Conservation (phyloP, 2,888 invertebrate genomes). For the Kuschelorhynchus macadamiae region DNA sequence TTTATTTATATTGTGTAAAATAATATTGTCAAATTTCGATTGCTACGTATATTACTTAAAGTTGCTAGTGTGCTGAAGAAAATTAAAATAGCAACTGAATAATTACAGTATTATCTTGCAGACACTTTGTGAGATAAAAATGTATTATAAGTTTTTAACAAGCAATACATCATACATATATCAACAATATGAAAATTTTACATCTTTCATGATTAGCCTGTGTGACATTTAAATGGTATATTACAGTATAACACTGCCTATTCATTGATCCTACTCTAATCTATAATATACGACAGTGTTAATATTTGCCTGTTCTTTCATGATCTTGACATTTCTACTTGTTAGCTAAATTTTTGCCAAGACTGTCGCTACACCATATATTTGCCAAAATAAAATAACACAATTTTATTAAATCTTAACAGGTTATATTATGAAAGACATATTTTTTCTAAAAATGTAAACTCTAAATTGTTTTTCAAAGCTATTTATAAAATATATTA, state of each 20-base stretch:
- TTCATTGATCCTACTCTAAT: slow-evolving; percentile 67
- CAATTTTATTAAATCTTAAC: slow-evolving; percentile 51
- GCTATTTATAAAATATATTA: not conserved
- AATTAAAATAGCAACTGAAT: no score
- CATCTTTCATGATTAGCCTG: no score
- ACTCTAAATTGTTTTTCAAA: slow-evolving; percentile 19
- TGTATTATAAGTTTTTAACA: not conserved
- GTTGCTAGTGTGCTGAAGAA: no score
- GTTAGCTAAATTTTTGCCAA: slow-evolving; percentile 34
- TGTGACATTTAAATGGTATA: slow-evolving; percentile 30
- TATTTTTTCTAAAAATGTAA: slow-evolving; percentile 36
- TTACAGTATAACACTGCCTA: slow-evolving; percentile 70
- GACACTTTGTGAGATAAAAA: slow-evolving; percentile 25
- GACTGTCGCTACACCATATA: slow-evolving; percentile 33
- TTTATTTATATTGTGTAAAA: no score
- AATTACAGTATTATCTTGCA: slow-evolving; percentile 31
- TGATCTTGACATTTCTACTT: slow-evolving; percentile 58
- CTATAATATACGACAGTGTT: slow-evolving; percentile 69
- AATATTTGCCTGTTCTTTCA: slow-evolving; percentile 65
- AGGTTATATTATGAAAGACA: slow-evolving; percentile 44
- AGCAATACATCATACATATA: not conserved
- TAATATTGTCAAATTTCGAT: no score
- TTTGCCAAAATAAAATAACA: slow-evolving; percentile 45
- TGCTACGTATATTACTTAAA: no score
- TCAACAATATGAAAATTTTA: no score